A percentile compares a stretch with the other conserved stretches of the same genome.
phyloP scores from a whole-genome alignment of 1,140 invertebrate species.

The Capitella teleta region DNA sequence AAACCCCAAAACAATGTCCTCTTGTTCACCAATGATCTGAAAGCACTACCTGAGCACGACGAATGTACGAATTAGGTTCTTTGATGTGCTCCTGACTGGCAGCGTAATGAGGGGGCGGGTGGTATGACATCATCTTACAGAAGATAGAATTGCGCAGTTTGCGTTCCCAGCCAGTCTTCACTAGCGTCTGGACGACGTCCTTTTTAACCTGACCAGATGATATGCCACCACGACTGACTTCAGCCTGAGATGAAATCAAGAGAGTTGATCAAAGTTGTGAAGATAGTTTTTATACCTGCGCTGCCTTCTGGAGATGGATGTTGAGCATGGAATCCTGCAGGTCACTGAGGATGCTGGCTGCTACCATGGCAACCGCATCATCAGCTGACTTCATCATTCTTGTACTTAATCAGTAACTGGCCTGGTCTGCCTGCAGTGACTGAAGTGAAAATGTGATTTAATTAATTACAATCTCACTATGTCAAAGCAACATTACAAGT shows the following conservation, averaged over 20 bases:
- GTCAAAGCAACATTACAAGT: no score
- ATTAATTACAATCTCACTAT: no score
- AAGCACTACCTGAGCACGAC: constrained; percentile 57
- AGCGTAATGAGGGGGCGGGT: constrained; percentile 12
- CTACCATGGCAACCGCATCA: background rate
- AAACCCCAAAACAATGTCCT: background rate
- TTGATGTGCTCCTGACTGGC: constrained; percentile 24
- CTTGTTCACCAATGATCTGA: background rate
- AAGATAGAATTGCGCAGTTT: constrained; percentile 32
- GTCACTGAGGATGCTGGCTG: background rate
- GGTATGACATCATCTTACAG: constrained; percentile 24
- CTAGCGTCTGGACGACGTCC: no score
- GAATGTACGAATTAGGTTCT: constrained; percentile 54
- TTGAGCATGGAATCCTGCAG: constrained; percentile 28
- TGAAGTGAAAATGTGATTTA: no score
- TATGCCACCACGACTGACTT: no score
- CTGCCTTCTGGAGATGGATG: constrained; percentile 27
- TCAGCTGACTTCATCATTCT: no score
- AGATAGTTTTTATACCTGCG: constrained; percentile 20
- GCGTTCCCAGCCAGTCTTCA: constrained; percentile 35
- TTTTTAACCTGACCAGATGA: no score
- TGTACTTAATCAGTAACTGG: no score
- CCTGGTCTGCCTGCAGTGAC: no score
- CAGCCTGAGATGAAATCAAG: no score
- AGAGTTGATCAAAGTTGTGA: no score